Evolutionary conservation across 2,888 invertebrate genomes (phyloP).

Genomic region (Rhingia rostrata): DNA sequence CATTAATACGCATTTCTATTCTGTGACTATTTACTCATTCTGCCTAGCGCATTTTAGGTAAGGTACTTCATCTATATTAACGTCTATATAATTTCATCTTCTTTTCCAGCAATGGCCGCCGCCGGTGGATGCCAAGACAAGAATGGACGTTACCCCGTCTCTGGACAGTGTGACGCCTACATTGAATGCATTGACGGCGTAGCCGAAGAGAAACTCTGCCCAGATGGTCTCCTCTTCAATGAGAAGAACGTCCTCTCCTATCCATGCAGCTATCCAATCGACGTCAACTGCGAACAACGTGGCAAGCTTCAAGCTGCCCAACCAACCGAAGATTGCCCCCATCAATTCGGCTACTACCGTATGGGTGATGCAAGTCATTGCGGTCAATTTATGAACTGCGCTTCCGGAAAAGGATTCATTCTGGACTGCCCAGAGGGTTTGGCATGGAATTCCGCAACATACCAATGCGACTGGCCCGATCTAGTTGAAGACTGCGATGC

Average conservation of each 20-base stretch:
- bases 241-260: slow-evolving; percentile 87
- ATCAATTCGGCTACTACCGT: slow-evolving; percentile 92
- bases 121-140: slow-evolving; percentile 85
- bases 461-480: slow-evolving; percentile 95
- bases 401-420: slow-evolving; percentile 88
- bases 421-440: slow-evolving; percentile 93
- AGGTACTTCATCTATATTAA: slow-evolving; percentile 66
- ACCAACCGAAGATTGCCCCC: slow-evolving; percentile 91
- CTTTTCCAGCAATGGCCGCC: slow-evolving; percentile 62
- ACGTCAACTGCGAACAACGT: slow-evolving; percentile 89
- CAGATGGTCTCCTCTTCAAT: slow-evolving; percentile 92
- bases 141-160: slow-evolving; percentile 87
- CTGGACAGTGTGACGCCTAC: slow-evolving; percentile 90
- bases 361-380: slow-evolving; percentile 88
- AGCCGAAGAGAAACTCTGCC: slow-evolving; percentile 89
- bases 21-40: slow-evolving; percentile 8
- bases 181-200: slow-evolving; percentile 89
- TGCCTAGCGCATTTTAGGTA: slow-evolving; percentile 63
- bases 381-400: slow-evolving; percentile 92
- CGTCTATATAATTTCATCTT: slow-evolving; percentile 65
- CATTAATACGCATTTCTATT: not conserved
- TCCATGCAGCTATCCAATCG: slow-evolving; percentile 93
- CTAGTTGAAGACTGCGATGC: slow-evolving; percentile 91
- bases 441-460: slow-evolving; percentile 88
- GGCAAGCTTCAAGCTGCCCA: slow-evolving; percentile 84